Base-by-base conservation (phyloP, 2,797 vertebrate species). In the Vultur gryphus region DNA sequence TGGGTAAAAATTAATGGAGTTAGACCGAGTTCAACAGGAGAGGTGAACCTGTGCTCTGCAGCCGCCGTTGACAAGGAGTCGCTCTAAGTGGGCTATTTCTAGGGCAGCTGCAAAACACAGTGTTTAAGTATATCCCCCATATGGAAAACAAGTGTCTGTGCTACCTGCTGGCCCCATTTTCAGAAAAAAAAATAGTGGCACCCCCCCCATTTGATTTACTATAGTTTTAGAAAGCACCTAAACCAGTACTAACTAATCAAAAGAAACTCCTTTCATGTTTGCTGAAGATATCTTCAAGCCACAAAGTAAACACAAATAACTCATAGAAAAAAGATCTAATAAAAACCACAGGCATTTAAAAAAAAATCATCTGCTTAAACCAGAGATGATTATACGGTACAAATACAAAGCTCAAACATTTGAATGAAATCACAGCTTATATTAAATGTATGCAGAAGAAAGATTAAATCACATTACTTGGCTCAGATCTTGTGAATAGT, bases 1-100 rank as follows among this genome's bases (percentile, higher is more conserved):
- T 84, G 59, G 95, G 64, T 97, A 96, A 97, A 97, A 94, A 96
- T 97, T 96, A 96, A 96, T 9, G 52, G 83, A 94, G 70, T 12
- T 57, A 67, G 16, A 20, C 39, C 0, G 23, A 94, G 89, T 73
- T 84, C 92, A 89, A 35, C 23, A 39, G 35, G 23, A 87, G 82
- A 87, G 73, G 70, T 67, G 75, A 96, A 79, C 64, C 44, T 12
- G 18, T 10, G 75, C 78, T 70, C 66, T 46, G 41, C 43, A 61
- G 87, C 7, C 37, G 0, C 37, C 0, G 0, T 49, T 52, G 70
- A 88, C 37, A 26, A 44, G 43, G 13, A 91, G 37, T 44, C 54
- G 29, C 46, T 49, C 13, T 23, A 14, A 69, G 48, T 1, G 20
- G 66, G 86, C 26, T 77, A 49, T 82, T 97, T 92, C 84, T 84